Conservation (phyloP, 1,140 invertebrate genomes). For the Nasonia vitripennis region DNA sequence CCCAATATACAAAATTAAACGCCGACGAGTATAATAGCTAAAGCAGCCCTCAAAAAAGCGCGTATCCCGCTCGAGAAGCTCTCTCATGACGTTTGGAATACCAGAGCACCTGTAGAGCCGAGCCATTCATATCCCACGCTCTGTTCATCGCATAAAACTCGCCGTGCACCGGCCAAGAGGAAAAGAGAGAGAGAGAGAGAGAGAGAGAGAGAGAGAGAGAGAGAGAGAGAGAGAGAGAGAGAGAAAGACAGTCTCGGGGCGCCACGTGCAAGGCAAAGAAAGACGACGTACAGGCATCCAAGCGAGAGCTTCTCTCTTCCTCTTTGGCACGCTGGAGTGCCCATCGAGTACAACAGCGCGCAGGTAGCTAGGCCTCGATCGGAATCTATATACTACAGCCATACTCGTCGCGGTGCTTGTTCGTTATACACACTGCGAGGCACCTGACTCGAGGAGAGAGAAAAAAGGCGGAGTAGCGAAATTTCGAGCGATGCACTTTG, state of each 20-base stretch:
- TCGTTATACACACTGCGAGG: not conserved
- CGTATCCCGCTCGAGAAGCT: not conserved
- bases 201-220: too few relatives aligned
- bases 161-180: not conserved
- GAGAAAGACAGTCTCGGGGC: too few relatives aligned
- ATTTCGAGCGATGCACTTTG: not conserved
- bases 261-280: too few relatives aligned
- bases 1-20: not conserved
- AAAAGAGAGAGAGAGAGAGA: not conserved
- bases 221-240: not conserved
- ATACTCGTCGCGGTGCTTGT: not conserved
- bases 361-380: not conserved
- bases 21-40: not conserved
- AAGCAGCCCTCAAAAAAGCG: not conserved
- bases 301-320: slow-evolving; percentile 45
- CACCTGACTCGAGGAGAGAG: not conserved
- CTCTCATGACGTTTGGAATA: not conserved
- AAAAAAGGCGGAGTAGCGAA: not conserved
- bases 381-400: not conserved
- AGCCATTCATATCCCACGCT: not conserved
- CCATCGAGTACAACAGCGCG: slow-evolving; percentile 60
- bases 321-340: slow-evolving; percentile 60
- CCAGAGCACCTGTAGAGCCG: too few relatives aligned
- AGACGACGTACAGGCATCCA: not conserved
- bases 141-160: not conserved